Evolutionary conservation across 1,140 invertebrate species (phyloP).

Genomic region (Drosophila bipectinata): DNA sequence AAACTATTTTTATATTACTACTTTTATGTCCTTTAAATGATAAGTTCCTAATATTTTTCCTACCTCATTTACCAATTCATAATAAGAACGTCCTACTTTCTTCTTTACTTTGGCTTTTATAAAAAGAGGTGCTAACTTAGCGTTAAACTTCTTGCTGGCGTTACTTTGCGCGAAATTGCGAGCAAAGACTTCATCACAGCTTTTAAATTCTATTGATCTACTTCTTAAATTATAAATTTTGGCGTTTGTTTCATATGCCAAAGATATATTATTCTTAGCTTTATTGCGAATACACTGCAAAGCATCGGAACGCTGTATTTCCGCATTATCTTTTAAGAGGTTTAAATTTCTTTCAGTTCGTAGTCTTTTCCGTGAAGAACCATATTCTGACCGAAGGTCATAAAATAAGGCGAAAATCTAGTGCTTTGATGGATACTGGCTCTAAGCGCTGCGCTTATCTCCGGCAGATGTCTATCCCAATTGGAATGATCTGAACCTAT

Average conservation of each 20-base stretch:
- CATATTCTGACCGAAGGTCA: constrained; percentile 24
- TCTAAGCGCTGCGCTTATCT: constrained; percentile 13
- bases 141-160: too few species aligned
- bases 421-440: constrained; percentile 12
- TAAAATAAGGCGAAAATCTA: constrained; percentile 16
- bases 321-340: constrained; percentile 9
- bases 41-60: too few species aligned
- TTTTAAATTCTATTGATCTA: too few species aligned
- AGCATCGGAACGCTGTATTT: background rate
- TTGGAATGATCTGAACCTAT: constrained; percentile 8
- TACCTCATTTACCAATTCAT: too few species aligned
- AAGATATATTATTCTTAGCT: background rate
- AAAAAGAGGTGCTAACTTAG: too few species aligned
- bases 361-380: constrained; percentile 23
- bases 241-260: background rate
- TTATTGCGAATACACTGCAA: background rate
- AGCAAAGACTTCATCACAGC: too few species aligned
- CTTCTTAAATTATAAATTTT: background rate
- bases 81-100: too few species aligned
- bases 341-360: constrained; percentile 9
- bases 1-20: too few species aligned
- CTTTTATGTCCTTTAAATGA: too few species aligned
- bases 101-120: too few species aligned
- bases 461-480: constrained; percentile 15
- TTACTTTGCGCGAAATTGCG: too few species aligned